These are phyloP conservation scores for Phymanthus crucifer DNA, from an alignment of 92 coral and sea anemone genomes.

Conservation along the genomic window DNA sequence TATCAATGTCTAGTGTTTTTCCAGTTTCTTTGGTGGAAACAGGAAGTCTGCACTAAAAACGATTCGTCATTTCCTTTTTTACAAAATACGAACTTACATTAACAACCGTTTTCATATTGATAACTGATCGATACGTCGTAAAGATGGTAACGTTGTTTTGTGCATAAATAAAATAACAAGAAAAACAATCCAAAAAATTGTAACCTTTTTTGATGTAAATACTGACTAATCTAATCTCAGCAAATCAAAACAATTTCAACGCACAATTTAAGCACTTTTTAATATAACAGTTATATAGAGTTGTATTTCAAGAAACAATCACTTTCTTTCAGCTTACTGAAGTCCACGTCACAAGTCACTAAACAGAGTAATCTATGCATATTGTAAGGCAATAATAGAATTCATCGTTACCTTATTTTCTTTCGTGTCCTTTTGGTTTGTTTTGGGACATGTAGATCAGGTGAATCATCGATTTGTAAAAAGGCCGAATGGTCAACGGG, in stretches of 20 bases:
- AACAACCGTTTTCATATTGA: background rate
- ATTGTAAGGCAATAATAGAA: background rate
- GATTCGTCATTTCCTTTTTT: too few relatives aligned
- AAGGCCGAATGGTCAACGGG: constrained; percentile 24
- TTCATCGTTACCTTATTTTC: constrained; percentile 14
- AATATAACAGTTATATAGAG: background rate
- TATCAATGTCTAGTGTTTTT: background rate
- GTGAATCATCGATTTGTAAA: constrained; percentile 19
- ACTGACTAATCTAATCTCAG: background rate
- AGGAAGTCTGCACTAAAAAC: too few relatives aligned
- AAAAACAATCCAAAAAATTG: background rate
- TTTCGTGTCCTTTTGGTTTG: background rate
- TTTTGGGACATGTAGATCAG: constrained; percentile 19
- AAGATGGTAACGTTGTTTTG: too few relatives aligned
- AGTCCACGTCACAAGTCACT: background rate
- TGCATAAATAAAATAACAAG: background rate
- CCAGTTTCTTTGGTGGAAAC: background rate
- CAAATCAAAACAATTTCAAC: too few relatives aligned
- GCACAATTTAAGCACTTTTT: background rate
- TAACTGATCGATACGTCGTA: background rate
- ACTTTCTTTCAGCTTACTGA: background rate
- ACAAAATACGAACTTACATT: background rate
- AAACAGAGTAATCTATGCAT: background rate
- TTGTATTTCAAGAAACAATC: background rate
- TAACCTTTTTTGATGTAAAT: background rate